Evolutionary conservation across 1,140 invertebrate genomes (phyloP), one percentile per base, ranked within the genome.

Genomic region (Pseudomyrmex gracilis): DNA sequence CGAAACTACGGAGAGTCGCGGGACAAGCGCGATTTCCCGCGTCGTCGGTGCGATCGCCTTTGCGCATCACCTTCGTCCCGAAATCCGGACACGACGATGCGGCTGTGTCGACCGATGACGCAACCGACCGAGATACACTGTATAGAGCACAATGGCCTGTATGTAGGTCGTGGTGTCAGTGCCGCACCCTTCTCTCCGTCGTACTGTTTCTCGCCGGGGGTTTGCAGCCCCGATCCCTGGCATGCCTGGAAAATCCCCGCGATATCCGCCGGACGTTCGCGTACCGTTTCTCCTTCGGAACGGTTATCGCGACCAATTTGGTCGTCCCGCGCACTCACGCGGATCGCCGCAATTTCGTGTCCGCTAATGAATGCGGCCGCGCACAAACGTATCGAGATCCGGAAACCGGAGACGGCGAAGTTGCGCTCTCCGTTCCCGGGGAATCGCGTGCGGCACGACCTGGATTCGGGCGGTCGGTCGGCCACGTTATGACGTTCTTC

Each of bases 81-180:
- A 80, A 80, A 80, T 80, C 53, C 43, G 10, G 34, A 70, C 22
- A 17, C 60, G 74, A 84, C 70, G 47, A 47, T 68, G 76, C 55
- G 83, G 61, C 66, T 68, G 60, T 73, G 47, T 43, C 49, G 74
- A 64, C 57, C 67, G 83, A 85, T 85, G 85, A 87, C 87, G 87
- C 73, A 87, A 87, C 73, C 60, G 60, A 85, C 63, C 49, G 64
- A 74, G 84, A 74, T 71, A 45, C 71, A 87, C 73, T 55, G 73
- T 20, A 43, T 51, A 82, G 20, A 43, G 83, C 77, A 89, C 83
- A 87, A 89, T 85, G 87, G 87, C 85, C 77, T 73, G 85, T 85
- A 89, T 89, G 83, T 86, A 74, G 87, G 87, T 89, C 87, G 85
- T 49, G 73, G 78, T 87, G 85, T 87, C 87, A 85, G 87, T 87